A percentile compares a stretch with the other conserved stretches of the same genome.
phyloP scores from a whole-genome alignment of 2,113 vertebrate species.

The Apus apus region DNA sequence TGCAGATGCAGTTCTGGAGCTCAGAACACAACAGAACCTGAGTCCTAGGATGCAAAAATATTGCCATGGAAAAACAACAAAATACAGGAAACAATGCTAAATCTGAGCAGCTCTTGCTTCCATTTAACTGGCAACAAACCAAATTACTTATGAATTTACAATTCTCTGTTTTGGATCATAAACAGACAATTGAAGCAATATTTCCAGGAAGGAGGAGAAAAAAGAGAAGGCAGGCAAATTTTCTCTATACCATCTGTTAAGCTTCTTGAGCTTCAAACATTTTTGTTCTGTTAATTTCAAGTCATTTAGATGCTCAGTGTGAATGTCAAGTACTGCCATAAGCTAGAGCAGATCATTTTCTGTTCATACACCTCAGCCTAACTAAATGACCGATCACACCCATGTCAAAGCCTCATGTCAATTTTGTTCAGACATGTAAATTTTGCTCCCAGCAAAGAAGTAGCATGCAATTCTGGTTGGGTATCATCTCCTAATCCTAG shows the following conservation, averaged over 20 bases:
- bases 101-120: neutral
- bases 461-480: neutral
- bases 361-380: neutral
- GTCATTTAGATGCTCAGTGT: neutral
- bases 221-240: neutral
- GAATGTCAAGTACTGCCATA: neutral
- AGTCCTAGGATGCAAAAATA: neutral
- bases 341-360: neutral
- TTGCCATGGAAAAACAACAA: neutral
- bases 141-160: neutral
- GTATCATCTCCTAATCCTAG: neutral
- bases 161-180: neutral
- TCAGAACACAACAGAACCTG: neutral
- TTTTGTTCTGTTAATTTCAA: neutral
- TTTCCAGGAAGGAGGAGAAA: neutral
- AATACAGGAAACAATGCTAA: neutral
- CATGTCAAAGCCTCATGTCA: neutral
- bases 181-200: neutral
- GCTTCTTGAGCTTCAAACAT: neutral
- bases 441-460: neutral
- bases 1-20: neutral
- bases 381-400: neutral
- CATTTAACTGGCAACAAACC: neutral
- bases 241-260: neutral
- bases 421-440: rapidly evolving